phyloP scores from a whole-genome alignment of 2,888 invertebrate species.

The Exocentrus adspersus region DNA sequence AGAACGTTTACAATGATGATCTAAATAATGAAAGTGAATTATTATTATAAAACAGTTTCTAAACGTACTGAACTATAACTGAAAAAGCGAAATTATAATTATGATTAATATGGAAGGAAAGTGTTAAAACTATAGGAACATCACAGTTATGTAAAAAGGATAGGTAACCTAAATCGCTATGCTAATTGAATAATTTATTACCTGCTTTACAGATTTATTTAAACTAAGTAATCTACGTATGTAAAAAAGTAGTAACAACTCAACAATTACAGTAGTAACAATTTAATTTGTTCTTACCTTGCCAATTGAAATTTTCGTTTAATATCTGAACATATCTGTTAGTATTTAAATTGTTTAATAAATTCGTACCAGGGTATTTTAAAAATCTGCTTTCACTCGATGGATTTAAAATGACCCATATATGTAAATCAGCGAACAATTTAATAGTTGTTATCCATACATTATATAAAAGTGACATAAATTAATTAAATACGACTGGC shows the following conservation, averaged over 20 bases:
- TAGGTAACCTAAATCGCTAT: background rate
- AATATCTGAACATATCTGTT: too few relatives aligned
- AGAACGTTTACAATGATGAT: slow-evolving; percentile 10
- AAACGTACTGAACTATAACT: slow-evolving; percentile 26
- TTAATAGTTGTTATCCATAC: background rate
- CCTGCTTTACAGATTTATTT: too few relatives aligned
- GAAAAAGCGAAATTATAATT: slow-evolving; percentile 15
- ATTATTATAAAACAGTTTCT: slow-evolving; percentile 24
- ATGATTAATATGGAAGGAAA: slow-evolving; percentile 16
- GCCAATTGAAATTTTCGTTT: too few relatives aligned
- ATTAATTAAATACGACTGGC: background rate
- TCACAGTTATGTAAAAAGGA: slow-evolving; percentile 4
- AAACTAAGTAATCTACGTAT: too few relatives aligned
- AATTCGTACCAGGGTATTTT: background rate
- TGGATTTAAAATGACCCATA: slow-evolving; percentile 7
- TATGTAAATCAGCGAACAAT: slow-evolving; percentile 9
- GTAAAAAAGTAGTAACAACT: too few relatives aligned
- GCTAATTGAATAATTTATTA: background rate
- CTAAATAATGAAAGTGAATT: slow-evolving; percentile 26
- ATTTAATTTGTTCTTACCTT: too few relatives aligned
- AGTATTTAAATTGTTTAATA: background rate
- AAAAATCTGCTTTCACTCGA: slow-evolving; percentile 7
- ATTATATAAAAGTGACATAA: slow-evolving; percentile 20
- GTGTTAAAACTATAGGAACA: background rate
- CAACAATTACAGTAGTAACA: too few relatives aligned